phyloP scores from a whole-genome alignment of 2,888 invertebrate species.

The Dioctria linearis region DNA sequence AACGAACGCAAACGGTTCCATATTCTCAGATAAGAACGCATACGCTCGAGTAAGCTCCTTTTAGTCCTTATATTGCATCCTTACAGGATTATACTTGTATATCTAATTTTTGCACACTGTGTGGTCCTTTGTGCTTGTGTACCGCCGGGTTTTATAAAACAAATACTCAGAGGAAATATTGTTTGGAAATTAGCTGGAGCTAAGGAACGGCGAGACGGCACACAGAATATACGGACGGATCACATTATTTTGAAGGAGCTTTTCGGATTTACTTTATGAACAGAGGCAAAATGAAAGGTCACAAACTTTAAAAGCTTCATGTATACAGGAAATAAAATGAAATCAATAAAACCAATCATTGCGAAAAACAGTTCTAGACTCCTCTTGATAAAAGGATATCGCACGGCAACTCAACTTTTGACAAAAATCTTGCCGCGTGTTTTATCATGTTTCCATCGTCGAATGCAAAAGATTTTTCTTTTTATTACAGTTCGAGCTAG shows the following conservation, averaged over 20 bases:
- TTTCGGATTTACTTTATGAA: slow-evolving; percentile 30
- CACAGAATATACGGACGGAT: not conserved
- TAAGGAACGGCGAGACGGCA: not conserved
- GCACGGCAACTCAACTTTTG: no score
- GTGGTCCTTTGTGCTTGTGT: slow-evolving; percentile 19
- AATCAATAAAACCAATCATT: not conserved
- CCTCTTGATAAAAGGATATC: no score
- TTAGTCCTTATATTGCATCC: slow-evolving; percentile 18
- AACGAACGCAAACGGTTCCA: not conserved
- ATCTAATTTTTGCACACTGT: slow-evolving; percentile 27
- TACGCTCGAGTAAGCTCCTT: slow-evolving; percentile 39
- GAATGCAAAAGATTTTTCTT: no score
- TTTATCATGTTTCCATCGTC: no score
- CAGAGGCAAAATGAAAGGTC: slow-evolving; percentile 2
- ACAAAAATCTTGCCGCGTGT: no score
- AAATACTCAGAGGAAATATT: not conserved
- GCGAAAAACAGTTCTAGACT: not conserved
- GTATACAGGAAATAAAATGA: slow-evolving; percentile 2
- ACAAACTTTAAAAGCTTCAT: slow-evolving; percentile 11
- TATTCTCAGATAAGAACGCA: slow-evolving; percentile 15
- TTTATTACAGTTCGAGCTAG: no score
- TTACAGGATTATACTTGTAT: slow-evolving; percentile 18
- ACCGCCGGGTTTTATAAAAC: not conserved
- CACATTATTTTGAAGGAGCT: slow-evolving; percentile 13
- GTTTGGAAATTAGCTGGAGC: slow-evolving; percentile 26